phyloP scores from a whole-genome alignment of 2,797 vertebrate species.

The Luscinia megarhynchos region DNA sequence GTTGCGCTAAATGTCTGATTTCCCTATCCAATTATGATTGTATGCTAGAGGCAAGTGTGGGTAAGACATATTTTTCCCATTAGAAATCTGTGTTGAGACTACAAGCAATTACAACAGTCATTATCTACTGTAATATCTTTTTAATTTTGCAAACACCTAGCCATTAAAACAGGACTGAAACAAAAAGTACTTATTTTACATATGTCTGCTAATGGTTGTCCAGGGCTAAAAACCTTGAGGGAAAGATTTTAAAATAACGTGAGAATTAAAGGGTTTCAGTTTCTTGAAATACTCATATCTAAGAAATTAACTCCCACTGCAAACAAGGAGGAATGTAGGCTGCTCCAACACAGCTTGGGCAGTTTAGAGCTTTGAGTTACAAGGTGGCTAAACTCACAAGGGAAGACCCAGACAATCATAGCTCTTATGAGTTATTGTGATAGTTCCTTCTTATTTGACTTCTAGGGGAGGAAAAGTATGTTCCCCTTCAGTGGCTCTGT shows the following conservation, averaged over 20 bases:
- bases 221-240: constrained; percentile 1
- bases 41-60: neutral
- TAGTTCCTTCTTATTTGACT: neutral
- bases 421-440: neutral
- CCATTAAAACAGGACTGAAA: constrained; percentile 26
- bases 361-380: neutral
- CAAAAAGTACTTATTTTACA: constrained; percentile 21
- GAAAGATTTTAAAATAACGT: constrained; percentile 27
- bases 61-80: constrained; percentile 9
- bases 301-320: neutral
- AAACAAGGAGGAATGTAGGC: neutral
- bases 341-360: neutral
- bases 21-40: neutral
- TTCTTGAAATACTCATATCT: constrained; percentile 5
- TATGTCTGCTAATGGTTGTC: constrained; percentile 10
- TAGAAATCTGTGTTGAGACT: constrained; percentile 35
- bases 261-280: constrained; percentile 43
- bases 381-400: neutral
- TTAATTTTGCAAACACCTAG: constrained; percentile 35
- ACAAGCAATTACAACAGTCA: constrained; percentile 30
- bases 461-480: neutral
- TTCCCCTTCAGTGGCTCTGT: neutral
- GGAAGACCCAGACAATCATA: neutral
- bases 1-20: neutral
- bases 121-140: constrained; percentile 42